Percentiles rank a stretch among this genome's conserved stretches.
Conservation (phyloP, 2,797 vertebrate species). For the Pogoniulus pusillus region DNA sequence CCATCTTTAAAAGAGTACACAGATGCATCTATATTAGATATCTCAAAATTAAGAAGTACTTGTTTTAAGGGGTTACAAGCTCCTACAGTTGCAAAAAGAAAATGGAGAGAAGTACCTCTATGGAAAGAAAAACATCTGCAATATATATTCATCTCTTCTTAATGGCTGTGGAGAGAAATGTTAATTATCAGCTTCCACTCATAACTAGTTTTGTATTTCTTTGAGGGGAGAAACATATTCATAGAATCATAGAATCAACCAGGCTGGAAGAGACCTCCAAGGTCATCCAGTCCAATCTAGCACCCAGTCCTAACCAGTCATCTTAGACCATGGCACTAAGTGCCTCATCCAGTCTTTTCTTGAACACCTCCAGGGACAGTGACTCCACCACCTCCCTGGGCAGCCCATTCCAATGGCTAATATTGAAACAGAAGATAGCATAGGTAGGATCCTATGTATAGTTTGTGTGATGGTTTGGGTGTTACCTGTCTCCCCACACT, state of each 20-base stretch:
- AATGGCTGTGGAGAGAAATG: neutral
- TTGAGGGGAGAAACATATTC: neutral
- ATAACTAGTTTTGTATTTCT: neutral
- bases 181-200: neutral
- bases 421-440: neutral
- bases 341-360: too few relatives aligned
- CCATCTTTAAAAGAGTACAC: neutral
- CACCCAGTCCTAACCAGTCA: too few relatives aligned
- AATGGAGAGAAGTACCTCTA: neutral
- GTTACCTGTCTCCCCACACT: too few relatives aligned
- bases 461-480: too few relatives aligned
- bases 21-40: neutral
- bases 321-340: too few relatives aligned
- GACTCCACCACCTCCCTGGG: too few relatives aligned
- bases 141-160: neutral
- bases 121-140: neutral
- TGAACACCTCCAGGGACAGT: too few relatives aligned
- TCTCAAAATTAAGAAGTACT: neutral
- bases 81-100: neutral
- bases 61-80: neutral
- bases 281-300: too few relatives aligned
- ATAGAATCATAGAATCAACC: too few relatives aligned
- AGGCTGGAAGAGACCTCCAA: too few relatives aligned
- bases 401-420: too few relatives aligned
- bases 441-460: fast-evolving